phyloP scores from a whole-genome alignment of 2,797 vertebrate genomes.

The Pelochelys cantorii region DNA sequence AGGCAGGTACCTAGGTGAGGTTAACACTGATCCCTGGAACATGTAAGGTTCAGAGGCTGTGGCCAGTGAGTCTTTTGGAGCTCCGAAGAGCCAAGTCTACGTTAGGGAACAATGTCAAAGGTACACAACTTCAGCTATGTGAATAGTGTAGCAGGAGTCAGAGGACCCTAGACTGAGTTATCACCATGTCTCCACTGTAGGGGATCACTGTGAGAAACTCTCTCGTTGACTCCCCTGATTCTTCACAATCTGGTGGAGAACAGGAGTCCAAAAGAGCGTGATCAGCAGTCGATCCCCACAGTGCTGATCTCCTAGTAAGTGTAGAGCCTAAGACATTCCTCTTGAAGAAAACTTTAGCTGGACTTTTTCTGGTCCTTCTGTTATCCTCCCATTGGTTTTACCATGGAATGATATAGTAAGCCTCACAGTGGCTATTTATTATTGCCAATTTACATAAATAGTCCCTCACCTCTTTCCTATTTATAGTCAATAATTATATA shows the following conservation, averaged over 20 bases:
- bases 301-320: too few relatives aligned
- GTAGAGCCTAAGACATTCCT: neutral
- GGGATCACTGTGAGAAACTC: too few relatives aligned
- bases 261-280: too few relatives aligned
- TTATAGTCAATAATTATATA: neutral
- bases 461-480: neutral
- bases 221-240: too few relatives aligned
- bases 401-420: accelerated
- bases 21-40: neutral
- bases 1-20: neutral
- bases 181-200: too few relatives aligned
- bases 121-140: too few relatives aligned
- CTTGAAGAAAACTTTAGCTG: neutral
- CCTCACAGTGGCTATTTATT: neutral
- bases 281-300: too few relatives aligned
- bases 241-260: too few relatives aligned
- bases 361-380: neutral
- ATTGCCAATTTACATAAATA: neutral
- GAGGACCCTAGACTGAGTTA: too few relatives aligned
- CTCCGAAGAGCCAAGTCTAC: too few relatives aligned
- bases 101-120: too few relatives aligned
- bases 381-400: accelerated
- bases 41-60: neutral
- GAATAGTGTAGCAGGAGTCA: too few relatives aligned
- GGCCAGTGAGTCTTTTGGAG: neutral